Base-by-base conservation (phyloP, 2,888 invertebrate genomes). In the Eupithecia abbreviata region DNA sequence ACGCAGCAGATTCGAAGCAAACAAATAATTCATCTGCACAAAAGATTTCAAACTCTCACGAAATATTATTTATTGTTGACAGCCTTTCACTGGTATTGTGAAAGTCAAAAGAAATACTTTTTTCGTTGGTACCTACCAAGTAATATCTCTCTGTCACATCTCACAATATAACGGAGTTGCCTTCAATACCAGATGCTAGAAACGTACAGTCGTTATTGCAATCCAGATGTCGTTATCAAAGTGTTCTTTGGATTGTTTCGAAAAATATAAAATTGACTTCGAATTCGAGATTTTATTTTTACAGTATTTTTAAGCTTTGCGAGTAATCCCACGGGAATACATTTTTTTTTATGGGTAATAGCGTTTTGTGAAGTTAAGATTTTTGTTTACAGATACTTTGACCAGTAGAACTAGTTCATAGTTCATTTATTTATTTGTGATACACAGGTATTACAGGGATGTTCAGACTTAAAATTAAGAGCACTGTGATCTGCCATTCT, bases 111-210 rank as follows among this genome's bases (percentile, higher is more conserved):
- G 69, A 49, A 69, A 69, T 47, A 69, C 69, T 69, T 69, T 69
- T 69, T 69, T 69, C 30, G 62, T 69, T 47, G 69, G 45, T 68
- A 68, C 15, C 15, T 58, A 58, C 7, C 4, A 47, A 72, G 67
- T 72, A 62, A 72, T 75, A 69, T 75, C 49, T 71, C 71, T 43
- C 7, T 70, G 74, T 65, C 74, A 49, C 45, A 42, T 66, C 42
- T 55, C 71, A 30, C 43, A 43, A 45, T 15, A 43, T 47, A 51
- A 71, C 70, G n/a, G 15, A 18, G 62, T 55, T 67, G 12, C 71
- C 51, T 55, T 71, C 66, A 45, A 30, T 51, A 49, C 49, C 70
- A 71, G 74, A 71, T 47, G 49, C 66, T 42, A 3, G 18, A 58
- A 58, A 58, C 1, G 9, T 9, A 18, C 4, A 58, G 3, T 62